Base-by-base conservation (phyloP, 2,888 invertebrate genomes). In the Chymomyza procnemis region DNA sequence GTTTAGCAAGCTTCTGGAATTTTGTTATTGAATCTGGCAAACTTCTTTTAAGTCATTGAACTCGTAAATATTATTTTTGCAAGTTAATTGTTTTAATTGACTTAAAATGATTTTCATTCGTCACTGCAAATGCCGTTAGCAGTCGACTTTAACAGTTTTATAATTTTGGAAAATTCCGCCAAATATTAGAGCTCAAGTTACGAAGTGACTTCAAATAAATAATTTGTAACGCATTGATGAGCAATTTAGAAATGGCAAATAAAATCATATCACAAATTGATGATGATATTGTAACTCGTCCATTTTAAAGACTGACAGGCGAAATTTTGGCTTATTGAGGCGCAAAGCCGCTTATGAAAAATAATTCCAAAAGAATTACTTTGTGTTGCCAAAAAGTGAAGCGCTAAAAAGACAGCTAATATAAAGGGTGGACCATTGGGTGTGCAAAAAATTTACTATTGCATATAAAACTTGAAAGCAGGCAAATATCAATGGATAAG, bases 31-130 rank as follows among this genome's bases (percentile, higher is more conserved):
- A 26, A 8, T 26, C 26, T 26, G 26, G 26, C 26, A 41, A 41
- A 41, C 12, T 41, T 4, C 9, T 41, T 41, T 12, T 41, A 12
- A 5, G 34, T 9, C 34, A 41, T 41, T 41, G 34, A 41, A 41
- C 34, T 41, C 12, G 34, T 41, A 12, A n/a, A n/a, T 12, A 12
- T 12, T 12, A 12, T 6, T 41, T 41, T 41, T 41, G 34, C 34
- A 41, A 41, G 34, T 62, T 54, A 62, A 54, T 62, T 62, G 61
- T 62, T 55, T 62, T 62, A 54, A 62, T 62, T 62, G 61, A 52
- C 55, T 62, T 54, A 54, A 55, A 62, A 62, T 50, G 50, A 16
- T 41, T 41, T 41, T 41, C 2, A 41, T 12, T 34, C 12, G 26
- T 56, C n/a, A 18, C 1, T 26, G 16, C 16, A 16, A 30, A 16